phyloP scores from a whole-genome alignment of 2,888 invertebrate species.

The Dendrolimus houi region DNA sequence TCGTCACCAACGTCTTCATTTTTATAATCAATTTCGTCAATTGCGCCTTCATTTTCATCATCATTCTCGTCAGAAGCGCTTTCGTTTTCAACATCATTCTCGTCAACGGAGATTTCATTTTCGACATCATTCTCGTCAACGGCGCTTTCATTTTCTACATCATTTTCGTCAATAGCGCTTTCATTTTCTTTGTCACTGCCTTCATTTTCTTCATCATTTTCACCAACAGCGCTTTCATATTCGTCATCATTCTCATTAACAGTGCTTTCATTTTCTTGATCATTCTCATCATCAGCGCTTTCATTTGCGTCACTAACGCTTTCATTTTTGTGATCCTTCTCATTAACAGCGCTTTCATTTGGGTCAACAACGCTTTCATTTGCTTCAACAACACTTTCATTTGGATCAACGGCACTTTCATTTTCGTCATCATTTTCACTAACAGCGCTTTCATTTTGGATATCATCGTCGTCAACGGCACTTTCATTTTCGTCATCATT shows the following conservation, averaged over 20 bases:
- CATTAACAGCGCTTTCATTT: constrained; percentile 9
- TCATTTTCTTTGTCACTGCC: constrained; percentile 5
- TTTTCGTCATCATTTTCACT: constrained; percentile 10
- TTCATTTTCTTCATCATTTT: constrained; percentile 7
- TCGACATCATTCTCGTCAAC: constrained; percentile 6
- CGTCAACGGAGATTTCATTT: constrained; percentile 9
- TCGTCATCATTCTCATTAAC: constrained; percentile 8
- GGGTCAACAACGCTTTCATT: constrained; percentile 7
- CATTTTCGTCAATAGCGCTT: constrained; percentile 6
- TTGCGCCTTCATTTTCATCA: constrained; percentile 10
- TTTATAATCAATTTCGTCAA: constrained; percentile 9
- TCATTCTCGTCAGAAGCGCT: constrained; percentile 5
- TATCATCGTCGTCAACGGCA: constrained; percentile 6
- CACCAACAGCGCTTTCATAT: constrained; percentile 8
- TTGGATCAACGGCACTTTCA: constrained; percentile 5
- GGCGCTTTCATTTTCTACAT: constrained; percentile 4
- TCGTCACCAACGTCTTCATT: constrained; percentile 9
- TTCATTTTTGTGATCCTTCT: constrained; percentile 10
- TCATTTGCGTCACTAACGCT: constrained; percentile 9
- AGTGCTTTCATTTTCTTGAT: constrained; percentile 9
- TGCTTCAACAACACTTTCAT: constrained; percentile 6
- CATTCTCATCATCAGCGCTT: constrained; percentile 8
- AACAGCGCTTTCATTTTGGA: constrained; percentile 4
- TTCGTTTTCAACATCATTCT: constrained; percentile 7
- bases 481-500: constrained; percentile 7